phyloP scores from a whole-genome alignment of 2,888 invertebrate species.

The Acronicta alni region DNA sequence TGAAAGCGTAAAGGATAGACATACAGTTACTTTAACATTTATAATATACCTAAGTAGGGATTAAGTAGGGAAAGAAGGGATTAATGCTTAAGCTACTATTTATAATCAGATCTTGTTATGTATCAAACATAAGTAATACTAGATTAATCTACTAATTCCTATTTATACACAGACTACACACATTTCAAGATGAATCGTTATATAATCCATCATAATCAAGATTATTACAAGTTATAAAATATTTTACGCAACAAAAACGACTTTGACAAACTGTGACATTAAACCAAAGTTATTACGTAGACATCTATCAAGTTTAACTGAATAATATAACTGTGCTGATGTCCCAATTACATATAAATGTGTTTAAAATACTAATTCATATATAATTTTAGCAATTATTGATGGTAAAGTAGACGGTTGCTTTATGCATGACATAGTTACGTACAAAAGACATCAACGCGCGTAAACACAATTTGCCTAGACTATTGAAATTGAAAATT shows the following conservation, averaged over 20 bases:
- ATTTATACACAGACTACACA: too few species aligned
- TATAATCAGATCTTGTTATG: too few species aligned
- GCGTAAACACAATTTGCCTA: neutral
- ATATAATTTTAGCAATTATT: constrained; percentile 32
- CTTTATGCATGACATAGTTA: constrained; percentile 3
- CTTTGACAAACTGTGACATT: constrained; percentile 28
- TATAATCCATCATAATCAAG: constrained; percentile 23
- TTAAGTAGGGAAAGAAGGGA: too few species aligned
- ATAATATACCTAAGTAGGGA: too few species aligned
- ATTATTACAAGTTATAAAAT: constrained; percentile 18
- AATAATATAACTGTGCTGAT: constrained; percentile 9
- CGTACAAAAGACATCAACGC: constrained; percentile 56
- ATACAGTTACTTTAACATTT: too few species aligned
- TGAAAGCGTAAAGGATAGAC: too few species aligned
- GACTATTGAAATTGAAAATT: neutral
- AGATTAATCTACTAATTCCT: neutral
- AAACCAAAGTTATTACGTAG: constrained; percentile 11
- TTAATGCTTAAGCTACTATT: too few species aligned
- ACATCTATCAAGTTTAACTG: constrained; percentile 22
- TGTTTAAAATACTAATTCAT: constrained; percentile 14
- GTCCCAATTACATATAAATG: constrained; percentile 35
- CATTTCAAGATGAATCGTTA: neutral
- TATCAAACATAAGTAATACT: too few species aligned
- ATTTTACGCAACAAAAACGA: constrained; percentile 9
- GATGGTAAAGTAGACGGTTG: constrained; percentile 1